Conservation (phyloP, 1,140 invertebrate species). For the Drosophila mauritiana region DNA sequence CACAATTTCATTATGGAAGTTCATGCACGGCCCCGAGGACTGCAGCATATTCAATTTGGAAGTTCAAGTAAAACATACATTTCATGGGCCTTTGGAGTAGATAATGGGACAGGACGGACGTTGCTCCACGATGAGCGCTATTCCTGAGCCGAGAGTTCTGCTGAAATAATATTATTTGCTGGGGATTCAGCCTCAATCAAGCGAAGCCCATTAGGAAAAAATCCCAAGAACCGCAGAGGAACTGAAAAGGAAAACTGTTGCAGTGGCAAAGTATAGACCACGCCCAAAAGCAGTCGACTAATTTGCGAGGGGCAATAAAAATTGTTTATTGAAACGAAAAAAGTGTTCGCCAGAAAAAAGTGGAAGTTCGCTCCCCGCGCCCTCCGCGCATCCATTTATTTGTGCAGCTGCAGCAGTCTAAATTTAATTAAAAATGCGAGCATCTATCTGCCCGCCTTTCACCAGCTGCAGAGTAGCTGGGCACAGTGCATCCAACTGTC, state of each 20-base stretch:
- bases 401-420: slow-evolving; percentile 14
- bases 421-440: slow-evolving; percentile 35
- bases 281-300: not conserved
- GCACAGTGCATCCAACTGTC: slow-evolving; percentile 21
- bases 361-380: not conserved
- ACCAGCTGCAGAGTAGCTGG: not conserved
- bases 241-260: not conserved
- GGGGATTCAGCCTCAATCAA: slow-evolving; percentile 3
- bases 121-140: not conserved
- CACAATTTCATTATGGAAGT: slow-evolving; percentile 60
- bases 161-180: slow-evolving; percentile 19
- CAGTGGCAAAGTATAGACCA: slow-evolving; percentile 1
- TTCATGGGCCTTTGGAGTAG: slow-evolving; percentile 8
- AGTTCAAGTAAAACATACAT: slow-evolving; percentile 18
- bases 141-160: not conserved
- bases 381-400: slow-evolving; percentile 6
- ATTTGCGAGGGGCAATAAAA: slow-evolving; percentile 30
- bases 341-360: slow-evolving; percentile 16
- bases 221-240: not conserved
- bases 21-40: slow-evolving; percentile 31
- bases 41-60: slow-evolving; percentile 21
- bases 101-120: slow-evolving; percentile 12
- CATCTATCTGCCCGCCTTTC: not conserved
- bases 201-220: slow-evolving; percentile 15
- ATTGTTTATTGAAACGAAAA: slow-evolving; percentile 35